Conservation (phyloP, 1,140 invertebrate genomes). For the Penaeus indicus region DNA sequence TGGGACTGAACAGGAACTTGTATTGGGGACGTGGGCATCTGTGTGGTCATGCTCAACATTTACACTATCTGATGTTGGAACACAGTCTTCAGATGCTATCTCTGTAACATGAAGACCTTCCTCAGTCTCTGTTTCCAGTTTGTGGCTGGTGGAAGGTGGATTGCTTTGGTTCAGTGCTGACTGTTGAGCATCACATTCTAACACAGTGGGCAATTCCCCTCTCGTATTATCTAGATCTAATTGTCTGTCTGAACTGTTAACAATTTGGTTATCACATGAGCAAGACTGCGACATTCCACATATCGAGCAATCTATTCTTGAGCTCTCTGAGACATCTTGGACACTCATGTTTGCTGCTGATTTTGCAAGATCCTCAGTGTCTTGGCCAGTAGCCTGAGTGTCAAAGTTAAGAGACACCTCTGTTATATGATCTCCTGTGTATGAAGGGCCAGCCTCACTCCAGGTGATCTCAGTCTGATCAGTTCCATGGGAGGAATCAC, state of each 20-base stretch:
- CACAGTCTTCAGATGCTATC: no score
- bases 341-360: conserved; percentile 27
- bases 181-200: no score
- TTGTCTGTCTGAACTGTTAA: neutral
- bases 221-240: no score
- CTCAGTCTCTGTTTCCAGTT: no score
- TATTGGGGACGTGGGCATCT: neutral
- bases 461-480: conserved; percentile 7
- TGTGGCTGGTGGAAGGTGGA: no score
- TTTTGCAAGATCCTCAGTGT: conserved; percentile 1
- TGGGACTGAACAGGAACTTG: conserved; percentile 2
- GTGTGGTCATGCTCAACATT: neutral
- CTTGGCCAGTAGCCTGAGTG: neutral
- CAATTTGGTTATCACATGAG: conserved; percentile 10
- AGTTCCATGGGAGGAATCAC: conserved; percentile 25
- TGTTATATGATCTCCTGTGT: conserved; percentile 1
- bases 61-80: neutral
- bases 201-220: no score
- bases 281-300: conserved; percentile 26
- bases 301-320: neutral
- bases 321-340: neutral
- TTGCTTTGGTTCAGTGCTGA: no score
- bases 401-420: neutral
- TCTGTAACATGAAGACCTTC: no score
- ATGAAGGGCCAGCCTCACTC: conserved; percentile 12